A percentile compares a stretch with the other conserved stretches of the same genome.
These are phyloP conservation scores for Ditula angustiorana DNA, from an alignment of 2,888 invertebrate genomes.

Conservation along the genomic window DNA sequence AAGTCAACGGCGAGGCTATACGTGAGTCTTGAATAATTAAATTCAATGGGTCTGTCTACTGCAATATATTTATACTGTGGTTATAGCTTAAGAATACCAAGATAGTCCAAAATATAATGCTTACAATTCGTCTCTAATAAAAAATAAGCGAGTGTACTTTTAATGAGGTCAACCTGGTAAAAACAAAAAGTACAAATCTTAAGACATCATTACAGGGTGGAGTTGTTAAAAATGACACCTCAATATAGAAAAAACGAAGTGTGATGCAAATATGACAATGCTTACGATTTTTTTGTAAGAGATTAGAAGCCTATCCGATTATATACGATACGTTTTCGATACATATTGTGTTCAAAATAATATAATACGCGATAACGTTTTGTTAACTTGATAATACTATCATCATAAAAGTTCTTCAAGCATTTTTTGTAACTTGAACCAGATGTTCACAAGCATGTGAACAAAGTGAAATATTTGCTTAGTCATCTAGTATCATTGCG, in stretches of 20 bases:
- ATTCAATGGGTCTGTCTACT: constrained; percentile 14
- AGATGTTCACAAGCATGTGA: constrained; percentile 4
- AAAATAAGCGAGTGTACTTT: too few species aligned
- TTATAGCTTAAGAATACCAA: background rate
- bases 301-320: too few species aligned
- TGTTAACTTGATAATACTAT: background rate
- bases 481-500: constrained; percentile 11
- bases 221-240: too few species aligned
- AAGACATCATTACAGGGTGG: too few species aligned
- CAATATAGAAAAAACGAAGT: too few species aligned
- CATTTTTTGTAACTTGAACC: constrained; percentile 13
- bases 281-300: too few species aligned
- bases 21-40: constrained; percentile 15
- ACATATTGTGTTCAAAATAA: background rate
- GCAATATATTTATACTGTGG: background rate
- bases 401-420: background rate
- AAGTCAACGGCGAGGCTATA: constrained; percentile 5
- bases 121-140: too few species aligned
- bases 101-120: too few species aligned
- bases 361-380: background rate
- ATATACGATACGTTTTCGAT: background rate
- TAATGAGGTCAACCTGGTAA: too few species aligned
- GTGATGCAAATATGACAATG: too few species aligned
- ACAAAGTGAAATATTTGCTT: background rate
- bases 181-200: too few species aligned